Percentiles rank a stretch among this genome's conserved stretches.
Evolutionary conservation across 2,113 vertebrate genomes (phyloP).

Genomic region (Melanerpes aurifrons): DNA sequence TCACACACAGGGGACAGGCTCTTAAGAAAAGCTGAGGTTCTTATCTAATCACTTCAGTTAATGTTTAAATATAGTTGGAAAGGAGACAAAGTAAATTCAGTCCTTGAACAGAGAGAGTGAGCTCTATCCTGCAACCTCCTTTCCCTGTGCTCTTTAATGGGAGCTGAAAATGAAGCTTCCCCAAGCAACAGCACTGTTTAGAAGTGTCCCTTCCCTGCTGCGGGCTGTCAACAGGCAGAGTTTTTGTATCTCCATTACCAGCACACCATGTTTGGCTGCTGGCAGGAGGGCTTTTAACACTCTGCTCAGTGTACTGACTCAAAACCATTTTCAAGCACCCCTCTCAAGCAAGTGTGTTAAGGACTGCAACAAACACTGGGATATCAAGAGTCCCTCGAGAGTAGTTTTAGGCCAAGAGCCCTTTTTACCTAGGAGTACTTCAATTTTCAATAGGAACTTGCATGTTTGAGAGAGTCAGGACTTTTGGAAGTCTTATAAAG

Average conservation of each 20-base stretch:
- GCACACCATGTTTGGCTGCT: neutral
- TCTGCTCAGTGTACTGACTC: neutral
- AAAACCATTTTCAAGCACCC: neutral
- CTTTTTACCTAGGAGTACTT: neutral
- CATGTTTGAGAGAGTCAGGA: neutral
- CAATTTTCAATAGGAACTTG: neutral
- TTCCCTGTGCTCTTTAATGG: neutral
- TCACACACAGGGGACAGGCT: neutral
- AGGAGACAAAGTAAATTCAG: neutral
- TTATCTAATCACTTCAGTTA: conserved; percentile 1
- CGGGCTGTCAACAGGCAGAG: neutral
- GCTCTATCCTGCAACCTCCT: neutral
- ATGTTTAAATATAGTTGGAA: neutral
- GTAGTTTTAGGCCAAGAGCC: neutral
- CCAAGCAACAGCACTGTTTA: neutral
- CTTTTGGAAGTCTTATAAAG: neutral
- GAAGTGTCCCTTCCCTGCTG: neutral
- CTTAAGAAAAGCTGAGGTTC: neutral
- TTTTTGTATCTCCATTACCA: neutral
- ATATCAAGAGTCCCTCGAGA: neutral
- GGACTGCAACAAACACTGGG: neutral
- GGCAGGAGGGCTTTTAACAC: neutral
- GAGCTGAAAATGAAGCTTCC: neutral
- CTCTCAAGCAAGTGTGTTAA: neutral
- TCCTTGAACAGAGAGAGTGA: neutral